A percentile compares a stretch with the other conserved stretches of the same genome.
Evolutionary conservation across 2,797 vertebrate species (phyloP).

Genomic region (Rhodeus uyekii): DNA sequence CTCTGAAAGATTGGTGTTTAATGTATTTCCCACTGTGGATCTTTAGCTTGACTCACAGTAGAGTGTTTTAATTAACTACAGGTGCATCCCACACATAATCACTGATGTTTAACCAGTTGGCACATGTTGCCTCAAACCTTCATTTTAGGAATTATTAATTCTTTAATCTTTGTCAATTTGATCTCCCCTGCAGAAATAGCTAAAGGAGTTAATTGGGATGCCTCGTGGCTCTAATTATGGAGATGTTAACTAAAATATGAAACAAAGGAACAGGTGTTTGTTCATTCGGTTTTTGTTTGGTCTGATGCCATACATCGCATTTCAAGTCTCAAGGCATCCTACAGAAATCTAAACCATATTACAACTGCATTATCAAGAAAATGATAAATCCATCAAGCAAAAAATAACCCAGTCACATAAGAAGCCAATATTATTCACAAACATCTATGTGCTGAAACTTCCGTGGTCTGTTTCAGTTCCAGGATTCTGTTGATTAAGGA

Average conservation of each 20-base stretch:
- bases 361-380: not conserved
- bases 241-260: slow-evolving; percentile 33
- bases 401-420: not conserved
- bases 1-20: not conserved
- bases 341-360: not conserved
- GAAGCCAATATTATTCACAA: not conserved
- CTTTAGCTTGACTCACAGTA: not conserved
- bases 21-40: slow-evolving; percentile 11
- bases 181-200: slow-evolving; percentile 8
- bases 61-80: slow-evolving; percentile 63
- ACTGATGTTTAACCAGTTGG: slow-evolving; percentile 6
- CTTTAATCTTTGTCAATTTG: slow-evolving; percentile 28
- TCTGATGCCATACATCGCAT: slow-evolving; percentile 28
- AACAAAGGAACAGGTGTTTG: slow-evolving; percentile 40
- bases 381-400: slow-evolving; percentile 13
- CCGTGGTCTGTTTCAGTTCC: not conserved
- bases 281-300: slow-evolving; percentile 19
- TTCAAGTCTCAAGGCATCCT: not conserved
- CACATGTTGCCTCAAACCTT: slow-evolving; percentile 8
- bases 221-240: slow-evolving; percentile 22
- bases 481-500: too few relatives aligned
- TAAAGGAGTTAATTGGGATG: slow-evolving; percentile 36
- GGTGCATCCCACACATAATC: slow-evolving; percentile 56
- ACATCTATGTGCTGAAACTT: not conserved
- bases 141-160: slow-evolving; percentile 30